phyloP scores from a whole-genome alignment of 2,888 invertebrate genomes.

The Helobdella robusta region DNA sequence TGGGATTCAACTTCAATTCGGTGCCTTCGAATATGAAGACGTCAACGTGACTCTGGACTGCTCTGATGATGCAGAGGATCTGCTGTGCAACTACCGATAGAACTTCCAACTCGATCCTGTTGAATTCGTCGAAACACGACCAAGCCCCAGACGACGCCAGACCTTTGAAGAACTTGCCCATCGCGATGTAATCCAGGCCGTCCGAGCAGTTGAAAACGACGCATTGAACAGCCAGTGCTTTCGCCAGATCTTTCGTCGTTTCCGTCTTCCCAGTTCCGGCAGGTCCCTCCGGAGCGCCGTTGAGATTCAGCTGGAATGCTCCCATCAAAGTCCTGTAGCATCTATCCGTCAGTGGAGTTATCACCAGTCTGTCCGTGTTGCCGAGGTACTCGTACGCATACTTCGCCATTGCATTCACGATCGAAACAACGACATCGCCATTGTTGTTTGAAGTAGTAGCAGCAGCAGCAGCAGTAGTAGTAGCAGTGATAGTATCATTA shows the following conservation, averaged over 20 bases:
- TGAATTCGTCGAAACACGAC: conserved; percentile 85
- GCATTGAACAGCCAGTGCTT: conserved; percentile 82
- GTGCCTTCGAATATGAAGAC: conserved; percentile 71
- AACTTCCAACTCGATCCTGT: conserved; percentile 74
- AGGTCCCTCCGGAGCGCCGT: conserved; percentile 57
- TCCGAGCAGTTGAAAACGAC: conserved; percentile 94
- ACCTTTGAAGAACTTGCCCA: conserved; percentile 79
- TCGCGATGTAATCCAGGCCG: conserved; percentile 80
- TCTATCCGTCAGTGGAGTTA: conserved; percentile 85
- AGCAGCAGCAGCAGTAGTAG: conserved; percentile 35
- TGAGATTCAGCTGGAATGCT: conserved; percentile 72
- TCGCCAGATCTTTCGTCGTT: conserved; percentile 75
- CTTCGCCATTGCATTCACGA: conserved; percentile 77
- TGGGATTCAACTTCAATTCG: conserved; percentile 62
- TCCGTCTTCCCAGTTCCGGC: conserved; percentile 53
- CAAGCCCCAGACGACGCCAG: conserved; percentile 73
- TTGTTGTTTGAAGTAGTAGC: neutral
- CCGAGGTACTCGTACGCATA: conserved; percentile 93
- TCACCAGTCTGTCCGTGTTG: conserved; percentile 63
- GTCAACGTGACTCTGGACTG: conserved; percentile 60
- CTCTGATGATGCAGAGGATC: conserved; percentile 69
- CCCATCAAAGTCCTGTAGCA: conserved; percentile 85
- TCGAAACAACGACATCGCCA: conserved; percentile 55
- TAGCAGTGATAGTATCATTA: conserved; percentile 36
- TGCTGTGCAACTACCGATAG: conserved; percentile 77